Evolutionary conservation across 2,797 vertebrate genomes (phyloP), one percentile per base, ranked within the genome.

Genomic region (Cetoscarus ocellatus): DNA sequence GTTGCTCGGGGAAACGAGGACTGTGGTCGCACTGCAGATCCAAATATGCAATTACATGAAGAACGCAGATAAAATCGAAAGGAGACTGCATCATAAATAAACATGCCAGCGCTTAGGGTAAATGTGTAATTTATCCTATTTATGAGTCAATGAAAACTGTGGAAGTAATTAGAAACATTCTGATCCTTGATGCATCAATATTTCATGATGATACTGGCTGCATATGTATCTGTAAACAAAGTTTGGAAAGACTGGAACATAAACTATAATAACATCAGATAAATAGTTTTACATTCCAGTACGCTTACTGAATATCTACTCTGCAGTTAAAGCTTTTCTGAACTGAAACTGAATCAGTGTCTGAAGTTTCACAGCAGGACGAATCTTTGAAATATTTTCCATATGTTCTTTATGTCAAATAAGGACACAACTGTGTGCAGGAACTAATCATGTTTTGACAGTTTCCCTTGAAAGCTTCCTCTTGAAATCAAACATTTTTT

Each of bases 41-140:
- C 83, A 90, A 91, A 92, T 86, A 73, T 80, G 86, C 86, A 92
- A 92, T 91, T 91, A 90, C 75, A 87, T 83, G 86, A 89, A 91
- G 84, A 71, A 87, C 63, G 49, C 48, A 82, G 72, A 91, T 74
- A 75, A 89, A 88, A 86, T 79, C 57, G 63, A 89, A 88, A 85
- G 76, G 75, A 86, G 79, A 79, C 76, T 61, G 74, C 63, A 81
- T 90, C 86, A 92, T 92, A 90, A 91, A 93, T 89, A 93, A 91
- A 89, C 88, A 91, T 87, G 76, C 62, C 62, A 62, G 69, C 79
- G 85, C 75, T 72, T 61, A 69, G 80, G 82, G 63, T 88, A 84
- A 89, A 91, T 84, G 75, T 1, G 56, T 89, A 87, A 91, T 92
- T 90, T 86, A 90, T 92, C 91, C 79, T 75, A 85, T 91, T 88